Evolutionary conservation across 2,113 vertebrate genomes (phyloP).

Genomic region (Sciurus niger): DNA sequence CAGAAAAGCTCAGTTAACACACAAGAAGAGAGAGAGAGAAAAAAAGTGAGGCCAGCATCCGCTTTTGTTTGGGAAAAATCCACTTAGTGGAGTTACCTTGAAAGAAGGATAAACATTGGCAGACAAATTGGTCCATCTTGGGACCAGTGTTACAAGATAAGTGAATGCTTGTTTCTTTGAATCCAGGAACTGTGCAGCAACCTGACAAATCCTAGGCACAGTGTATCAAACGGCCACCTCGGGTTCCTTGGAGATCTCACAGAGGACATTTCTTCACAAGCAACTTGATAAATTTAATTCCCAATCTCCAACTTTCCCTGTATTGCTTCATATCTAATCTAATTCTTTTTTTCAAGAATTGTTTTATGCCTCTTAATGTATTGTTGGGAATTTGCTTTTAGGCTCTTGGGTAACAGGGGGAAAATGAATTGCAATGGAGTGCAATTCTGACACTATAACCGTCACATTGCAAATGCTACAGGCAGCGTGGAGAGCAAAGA

Average conservation of each 20-base stretch:
- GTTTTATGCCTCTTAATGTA: constrained; percentile 76
- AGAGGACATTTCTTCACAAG: constrained; percentile 77
- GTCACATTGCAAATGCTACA: constrained; percentile 20
- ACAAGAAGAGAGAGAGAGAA: neutral
- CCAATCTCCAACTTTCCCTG: constrained; percentile 74
- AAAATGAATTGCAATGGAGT: constrained; percentile 75
- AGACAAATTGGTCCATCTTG: constrained; percentile 75
- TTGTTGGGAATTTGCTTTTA: constrained; percentile 79
- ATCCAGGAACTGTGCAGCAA: constrained; percentile 58
- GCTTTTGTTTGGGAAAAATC: constrained; percentile 67
- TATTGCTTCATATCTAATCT: constrained; percentile 81
- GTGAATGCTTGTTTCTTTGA: constrained; percentile 77
- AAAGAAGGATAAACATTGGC: constrained; percentile 81
- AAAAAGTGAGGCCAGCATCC: constrained; percentile 51
- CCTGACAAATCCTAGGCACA: constrained; percentile 72
- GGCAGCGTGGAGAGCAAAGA: constrained; percentile 46
- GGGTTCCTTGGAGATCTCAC: constrained; percentile 81
- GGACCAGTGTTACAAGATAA: constrained; percentile 81
- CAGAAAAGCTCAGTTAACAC: constrained; percentile 49
- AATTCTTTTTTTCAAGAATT: constrained; percentile 80
- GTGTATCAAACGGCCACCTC: constrained; percentile 73
- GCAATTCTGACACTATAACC: constrained; percentile 41
- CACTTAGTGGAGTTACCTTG: constrained; percentile 71
- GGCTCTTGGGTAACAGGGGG: constrained; percentile 70
- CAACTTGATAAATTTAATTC: constrained; percentile 81